Conservation (phyloP, 2,797 vertebrate genomes). For the Lepidocolaptes lacrymiger region DNA sequence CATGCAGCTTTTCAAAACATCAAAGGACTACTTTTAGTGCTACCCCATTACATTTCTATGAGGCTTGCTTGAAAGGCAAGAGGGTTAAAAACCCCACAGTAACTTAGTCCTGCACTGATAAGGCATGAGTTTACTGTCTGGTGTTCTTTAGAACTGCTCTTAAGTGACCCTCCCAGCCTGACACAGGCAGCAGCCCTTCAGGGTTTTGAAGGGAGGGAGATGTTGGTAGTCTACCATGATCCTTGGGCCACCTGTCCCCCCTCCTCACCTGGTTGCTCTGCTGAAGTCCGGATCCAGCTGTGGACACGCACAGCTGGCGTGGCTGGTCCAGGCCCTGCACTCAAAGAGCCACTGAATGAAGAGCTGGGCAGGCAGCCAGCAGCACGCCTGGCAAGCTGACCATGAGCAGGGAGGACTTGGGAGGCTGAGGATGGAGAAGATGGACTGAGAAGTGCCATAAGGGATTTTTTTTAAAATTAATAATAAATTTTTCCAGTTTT, state of each 20-base stretch:
- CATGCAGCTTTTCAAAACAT: neutral
- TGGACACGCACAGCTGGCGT: neutral
- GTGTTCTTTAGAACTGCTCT: neutral
- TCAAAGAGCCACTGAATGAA: neutral
- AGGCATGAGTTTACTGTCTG: neutral
- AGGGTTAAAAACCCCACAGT: neutral
- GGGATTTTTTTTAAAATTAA: neutral
- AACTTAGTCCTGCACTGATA: neutral
- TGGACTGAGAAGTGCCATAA: neutral
- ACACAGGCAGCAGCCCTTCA: neutral
- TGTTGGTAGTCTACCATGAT: neutral
- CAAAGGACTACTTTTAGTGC: neutral
- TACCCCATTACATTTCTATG: neutral
- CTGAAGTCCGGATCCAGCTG: neutral
- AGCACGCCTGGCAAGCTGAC: neutral
- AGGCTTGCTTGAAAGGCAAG: neutral
- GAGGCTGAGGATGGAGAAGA: neutral
- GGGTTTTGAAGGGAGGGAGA: neutral
- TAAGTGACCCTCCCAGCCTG: neutral
- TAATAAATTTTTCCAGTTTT: neutral
- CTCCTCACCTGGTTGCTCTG: neutral
- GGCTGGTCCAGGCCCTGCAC: neutral
- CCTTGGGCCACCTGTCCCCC: neutral
- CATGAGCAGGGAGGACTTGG: neutral
- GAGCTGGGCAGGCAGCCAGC: neutral